These are phyloP conservation scores for Rhopalosiphum padi DNA, from an alignment of 1,140 invertebrate species.

Conservation along the genomic window DNA sequence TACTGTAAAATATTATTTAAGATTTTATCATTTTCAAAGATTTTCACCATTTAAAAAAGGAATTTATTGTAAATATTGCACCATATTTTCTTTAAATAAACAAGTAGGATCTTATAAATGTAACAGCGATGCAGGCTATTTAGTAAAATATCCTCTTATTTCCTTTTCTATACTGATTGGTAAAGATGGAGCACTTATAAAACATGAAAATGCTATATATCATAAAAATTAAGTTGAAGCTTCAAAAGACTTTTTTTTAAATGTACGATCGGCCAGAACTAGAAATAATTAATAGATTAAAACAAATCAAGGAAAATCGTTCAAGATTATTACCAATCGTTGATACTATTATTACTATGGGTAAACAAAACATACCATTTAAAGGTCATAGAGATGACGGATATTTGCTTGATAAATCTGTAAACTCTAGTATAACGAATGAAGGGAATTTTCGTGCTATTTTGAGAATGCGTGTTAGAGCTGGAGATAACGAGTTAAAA, in stretches of 20 bases:
- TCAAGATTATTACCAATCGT: conserved; percentile 60
- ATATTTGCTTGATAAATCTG: conserved; percentile 26
- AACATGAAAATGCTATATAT: conserved; percentile 59
- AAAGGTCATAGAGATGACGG: conserved; percentile 61
- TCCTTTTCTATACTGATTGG: conserved; percentile 60
- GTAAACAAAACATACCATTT: conserved; percentile 59
- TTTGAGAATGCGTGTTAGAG: conserved; percentile 60
- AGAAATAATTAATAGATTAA: conserved; percentile 56
- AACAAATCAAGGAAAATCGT: conserved; percentile 61
- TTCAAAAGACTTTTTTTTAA: conserved; percentile 60
- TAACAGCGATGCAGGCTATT: conserved; percentile 58
- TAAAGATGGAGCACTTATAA: conserved; percentile 59
- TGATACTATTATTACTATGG: conserved; percentile 60
- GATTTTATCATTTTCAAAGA: conserved; percentile 58
- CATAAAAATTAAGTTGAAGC: conserved; percentile 59
- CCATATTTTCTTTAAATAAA: conserved; percentile 57
- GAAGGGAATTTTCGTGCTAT: conserved; percentile 62
- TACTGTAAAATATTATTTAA: conserved; percentile 17
- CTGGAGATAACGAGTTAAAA: conserved; percentile 60
- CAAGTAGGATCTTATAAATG: conserved; percentile 59
- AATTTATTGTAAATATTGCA: conserved; percentile 61
- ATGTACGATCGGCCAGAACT: conserved; percentile 52
- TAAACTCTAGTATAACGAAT: conserved; percentile 58
- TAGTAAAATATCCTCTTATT: conserved; percentile 59
- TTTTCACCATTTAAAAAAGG: conserved; percentile 59